Percentiles rank a stretch among this genome's conserved stretches.
These are phyloP conservation scores for Montipora efflorescens DNA, from an alignment of 64 coral and sea anemone species.

Conservation along the genomic window DNA sequence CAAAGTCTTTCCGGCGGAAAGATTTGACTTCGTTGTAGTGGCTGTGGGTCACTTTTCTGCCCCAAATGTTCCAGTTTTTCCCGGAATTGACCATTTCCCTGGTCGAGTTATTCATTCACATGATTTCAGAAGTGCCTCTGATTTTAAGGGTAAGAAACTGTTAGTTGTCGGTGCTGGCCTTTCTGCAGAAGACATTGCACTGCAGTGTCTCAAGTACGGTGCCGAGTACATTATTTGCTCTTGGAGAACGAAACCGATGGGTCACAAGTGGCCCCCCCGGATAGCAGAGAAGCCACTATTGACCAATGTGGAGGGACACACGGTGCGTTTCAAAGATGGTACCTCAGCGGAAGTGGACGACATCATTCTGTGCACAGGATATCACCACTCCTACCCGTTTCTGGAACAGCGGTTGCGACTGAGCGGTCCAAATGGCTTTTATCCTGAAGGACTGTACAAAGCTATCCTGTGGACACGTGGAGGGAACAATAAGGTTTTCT, in stretches of 20 bases:
- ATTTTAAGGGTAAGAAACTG: constrained; percentile 30
- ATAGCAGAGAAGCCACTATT: constrained; percentile 50
- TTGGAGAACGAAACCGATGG: constrained; percentile 43
- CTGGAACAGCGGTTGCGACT: constrained; percentile 39
- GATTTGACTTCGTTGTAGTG: constrained; percentile 63
- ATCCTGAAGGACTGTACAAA: constrained; percentile 41
- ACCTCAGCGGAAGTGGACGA: constrained; percentile 45
- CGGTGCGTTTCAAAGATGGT: constrained; percentile 65
- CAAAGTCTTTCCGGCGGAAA: constrained; percentile 9
- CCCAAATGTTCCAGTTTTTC: constrained; percentile 39
- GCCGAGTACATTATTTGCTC: constrained; percentile 32
- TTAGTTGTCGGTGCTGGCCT: constrained; percentile 44
- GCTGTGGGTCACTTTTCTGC: constrained; percentile 63
- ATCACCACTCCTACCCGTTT: constrained; percentile 47
- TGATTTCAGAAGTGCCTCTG: constrained; percentile 46
- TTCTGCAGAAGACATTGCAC: constrained; percentile 65
- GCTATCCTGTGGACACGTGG: constrained; percentile 32
- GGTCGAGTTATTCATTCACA: constrained; percentile 61
- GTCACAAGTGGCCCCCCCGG: constrained; percentile 55
- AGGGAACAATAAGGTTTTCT: constrained; percentile 53
- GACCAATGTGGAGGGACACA: constrained; percentile 34
- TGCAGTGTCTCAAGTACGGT: constrained; percentile 59
- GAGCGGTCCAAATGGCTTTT: constrained; percentile 21
- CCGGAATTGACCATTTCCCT: constrained; percentile 57
- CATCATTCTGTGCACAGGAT: constrained; percentile 64